A percentile compares a stretch with the other conserved stretches of the same genome.
Conservation (phyloP, 2,113 vertebrate genomes). For the Nerophis lumbriciformis region DNA sequence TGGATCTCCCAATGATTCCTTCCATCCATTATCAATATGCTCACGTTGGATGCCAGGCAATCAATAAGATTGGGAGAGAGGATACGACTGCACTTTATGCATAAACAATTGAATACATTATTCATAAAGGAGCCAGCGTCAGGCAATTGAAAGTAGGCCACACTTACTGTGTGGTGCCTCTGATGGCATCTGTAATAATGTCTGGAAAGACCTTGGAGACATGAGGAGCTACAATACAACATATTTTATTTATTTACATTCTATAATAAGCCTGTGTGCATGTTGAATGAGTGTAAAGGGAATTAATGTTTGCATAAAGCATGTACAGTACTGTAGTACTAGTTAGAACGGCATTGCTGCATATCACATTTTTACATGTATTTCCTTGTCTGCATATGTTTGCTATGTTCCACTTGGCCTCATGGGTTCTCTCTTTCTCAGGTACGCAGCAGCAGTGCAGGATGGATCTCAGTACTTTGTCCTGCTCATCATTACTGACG, state of each 20-base stretch:
- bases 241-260: conserved; percentile 32
- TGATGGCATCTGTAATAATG: conserved; percentile 49
- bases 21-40: conserved; percentile 30
- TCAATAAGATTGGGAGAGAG: conserved; percentile 57
- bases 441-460: conserved; percentile 80
- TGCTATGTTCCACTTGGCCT: neutral
- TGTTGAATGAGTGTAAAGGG: neutral
- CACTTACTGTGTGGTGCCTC: conserved; percentile 41
- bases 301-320: neutral
- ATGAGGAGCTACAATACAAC: conserved; percentile 15
- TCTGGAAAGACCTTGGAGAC: conserved; percentile 52
- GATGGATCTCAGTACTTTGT: conserved; percentile 93
- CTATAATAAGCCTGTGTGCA: conserved; percentile 39
- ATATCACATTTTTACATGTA: neutral
- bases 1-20: conserved; percentile 20
- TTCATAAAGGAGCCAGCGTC: conserved; percentile 51
- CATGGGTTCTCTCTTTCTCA: conserved; percentile 49
- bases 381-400: neutral
- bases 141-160: conserved; percentile 61
- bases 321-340: neutral
- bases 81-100: conserved; percentile 49
- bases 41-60: conserved; percentile 31
- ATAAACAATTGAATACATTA: conserved; percentile 67
- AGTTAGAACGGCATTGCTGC: neutral
- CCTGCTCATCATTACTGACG: conserved; percentile 93